Base-by-base conservation (phyloP, 1,140 invertebrate species). In the Hetaerina americana region DNA sequence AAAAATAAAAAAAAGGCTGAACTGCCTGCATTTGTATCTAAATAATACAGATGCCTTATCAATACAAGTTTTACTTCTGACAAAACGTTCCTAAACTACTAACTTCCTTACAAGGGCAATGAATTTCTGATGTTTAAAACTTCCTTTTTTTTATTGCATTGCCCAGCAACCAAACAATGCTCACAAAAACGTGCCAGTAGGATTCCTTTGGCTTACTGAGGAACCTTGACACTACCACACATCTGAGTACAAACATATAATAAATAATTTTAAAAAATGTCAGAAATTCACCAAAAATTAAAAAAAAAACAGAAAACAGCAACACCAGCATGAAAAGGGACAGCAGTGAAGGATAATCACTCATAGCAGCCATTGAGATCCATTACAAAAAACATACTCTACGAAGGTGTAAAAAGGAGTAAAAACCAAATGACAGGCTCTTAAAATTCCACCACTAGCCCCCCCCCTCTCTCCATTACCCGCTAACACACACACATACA, bases 281-380 rank as follows among this genome's bases (percentile, higher is more conserved):
- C 2, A n/a, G 40, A 57, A 57, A 57, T 57, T 57, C 40, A 57
- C 40, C 40, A 57, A 57, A 57, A 57, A 12, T 2, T 12, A 2
- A 57, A 57, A 57, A 57, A 57, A 57, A 57, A 57, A n/a, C n/a
- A n/a, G n/a, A n/a, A n/a, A 57, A 57, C 40, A 57, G 40, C 40
- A 57, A 57, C 40, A 57, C 40, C 40, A 57, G 40, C 15, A 57
- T 57, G 40, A 57, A 10, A n/a, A 57, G 40, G 40, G 40, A 57
- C 40, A 57, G 40, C 40, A 57, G 40, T 57, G 40, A 57, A 57
- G 40, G 22, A 57, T n/a, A 57, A n/a, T 57, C 40, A 18, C 40
- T 57, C 40, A 57, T 57, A 57, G 40, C 40, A 57, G 40, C 40
- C 40, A 57, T n/a, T 57, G 15, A 57, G 40, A n/a, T 57, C 40